Conservation (phyloP, 2,113 vertebrate genomes). For the Amazona guildingii region DNA sequence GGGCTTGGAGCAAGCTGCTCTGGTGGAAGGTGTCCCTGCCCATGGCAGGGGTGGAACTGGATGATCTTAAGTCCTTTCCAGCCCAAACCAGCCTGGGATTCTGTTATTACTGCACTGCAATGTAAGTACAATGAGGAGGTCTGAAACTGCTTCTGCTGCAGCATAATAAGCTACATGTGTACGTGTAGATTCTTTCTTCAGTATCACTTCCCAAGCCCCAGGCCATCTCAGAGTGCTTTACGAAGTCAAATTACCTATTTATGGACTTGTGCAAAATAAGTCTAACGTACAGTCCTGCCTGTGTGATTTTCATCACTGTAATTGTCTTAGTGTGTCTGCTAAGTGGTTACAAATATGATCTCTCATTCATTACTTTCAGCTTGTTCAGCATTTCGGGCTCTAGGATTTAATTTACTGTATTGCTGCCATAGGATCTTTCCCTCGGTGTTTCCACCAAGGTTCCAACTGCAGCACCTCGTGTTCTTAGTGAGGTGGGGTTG, state of each 20-base stretch:
- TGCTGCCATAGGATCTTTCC: not conserved
- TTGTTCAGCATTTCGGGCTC: accelerated
- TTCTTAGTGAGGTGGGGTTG: not conserved
- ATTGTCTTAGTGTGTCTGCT: not conserved
- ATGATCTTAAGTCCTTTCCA: not conserved
- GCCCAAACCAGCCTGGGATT: not conserved
- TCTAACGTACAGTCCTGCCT: not conserved
- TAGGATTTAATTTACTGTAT: not conserved
- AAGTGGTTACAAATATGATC: not conserved
- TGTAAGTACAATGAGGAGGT: not conserved
- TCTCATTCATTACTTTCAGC: not conserved
- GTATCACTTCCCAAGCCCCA: not conserved
- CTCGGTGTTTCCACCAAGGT: not conserved
- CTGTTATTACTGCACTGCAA: not conserved
- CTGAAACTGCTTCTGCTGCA: not conserved
- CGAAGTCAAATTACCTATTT: not conserved
- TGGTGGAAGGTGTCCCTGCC: not conserved
- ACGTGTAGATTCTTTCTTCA: not conserved
- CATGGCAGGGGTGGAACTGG: not conserved
- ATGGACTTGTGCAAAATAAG: not conserved
- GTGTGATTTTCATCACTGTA: not conserved
- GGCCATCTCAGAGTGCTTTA: constrained; percentile 2
- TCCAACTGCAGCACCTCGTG: accelerated
- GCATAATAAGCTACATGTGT: not conserved
- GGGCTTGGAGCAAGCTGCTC: not conserved